Evolutionary conservation across 1,140 invertebrate species (phyloP).

Genomic region (Cyclargus thomasi): DNA sequence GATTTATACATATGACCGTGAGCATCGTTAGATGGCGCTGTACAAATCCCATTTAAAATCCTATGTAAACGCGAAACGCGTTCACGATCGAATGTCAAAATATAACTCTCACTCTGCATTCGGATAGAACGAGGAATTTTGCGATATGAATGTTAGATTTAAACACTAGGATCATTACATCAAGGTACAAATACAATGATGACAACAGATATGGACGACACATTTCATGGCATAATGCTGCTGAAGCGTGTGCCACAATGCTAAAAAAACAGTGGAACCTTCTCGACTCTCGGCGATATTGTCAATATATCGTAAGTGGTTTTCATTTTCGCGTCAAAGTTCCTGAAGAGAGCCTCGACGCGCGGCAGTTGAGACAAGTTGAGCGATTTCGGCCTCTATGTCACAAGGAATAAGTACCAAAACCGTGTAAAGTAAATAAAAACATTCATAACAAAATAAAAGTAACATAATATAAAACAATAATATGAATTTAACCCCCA

Average conservation of each 20-base stretch:
- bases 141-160: neutral
- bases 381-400: slow-evolving; percentile 68
- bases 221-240: slow-evolving; percentile 4
- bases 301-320: slow-evolving; percentile 62
- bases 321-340: slow-evolving; percentile 60
- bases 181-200: neutral
- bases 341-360: slow-evolving; percentile 59
- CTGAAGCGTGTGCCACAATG: slow-evolving; percentile 31
- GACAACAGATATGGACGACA: slow-evolving; percentile 18
- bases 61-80: too few relatives aligned
- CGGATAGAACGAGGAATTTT: too few relatives aligned
- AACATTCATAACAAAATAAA: neutral
- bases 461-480: neutral
- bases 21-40: too few relatives aligned
- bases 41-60: too few relatives aligned
- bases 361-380: slow-evolving; percentile 63
- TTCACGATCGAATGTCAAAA: too few relatives aligned
- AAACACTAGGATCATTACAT: neutral
- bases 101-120: too few relatives aligned
- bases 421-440: slow-evolving; percentile 34
- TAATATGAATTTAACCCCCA: neutral
- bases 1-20: too few relatives aligned
- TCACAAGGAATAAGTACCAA: slow-evolving; percentile 36
- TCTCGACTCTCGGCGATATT: slow-evolving; percentile 61
- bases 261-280: slow-evolving; percentile 53